A percentile compares a stretch with the other conserved stretches of the same genome.
phyloP scores from a whole-genome alignment of 2,888 invertebrate genomes.

The Choristoneura rosaceana region DNA sequence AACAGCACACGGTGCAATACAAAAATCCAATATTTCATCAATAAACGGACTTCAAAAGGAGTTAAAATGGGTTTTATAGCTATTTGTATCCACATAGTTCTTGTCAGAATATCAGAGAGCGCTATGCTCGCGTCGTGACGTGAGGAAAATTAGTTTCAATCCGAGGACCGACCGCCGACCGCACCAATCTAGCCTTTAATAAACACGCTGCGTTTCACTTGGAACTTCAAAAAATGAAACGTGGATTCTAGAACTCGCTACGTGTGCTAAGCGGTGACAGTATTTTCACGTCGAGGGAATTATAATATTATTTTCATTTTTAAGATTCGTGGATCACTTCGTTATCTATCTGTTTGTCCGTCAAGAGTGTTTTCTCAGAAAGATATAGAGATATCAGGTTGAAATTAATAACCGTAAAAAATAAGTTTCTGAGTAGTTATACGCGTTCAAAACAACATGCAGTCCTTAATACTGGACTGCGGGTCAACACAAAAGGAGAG shows the following conservation, averaged over 20 bases:
- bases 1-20: constrained; percentile 4
- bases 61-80: constrained; percentile 35
- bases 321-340: neutral
- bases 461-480: too few relatives aligned
- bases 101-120: constrained; percentile 58
- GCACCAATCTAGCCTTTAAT: constrained; percentile 59
- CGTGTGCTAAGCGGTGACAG: neutral
- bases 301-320: neutral
- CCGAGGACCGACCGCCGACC: constrained; percentile 66
- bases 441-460: too few relatives aligned
- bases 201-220: constrained; percentile 36
- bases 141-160: constrained; percentile 78
- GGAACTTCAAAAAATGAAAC: constrained; percentile 29
- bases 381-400: too few relatives aligned
- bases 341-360: too few relatives aligned
- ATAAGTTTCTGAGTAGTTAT: too few relatives aligned
- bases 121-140: constrained; percentile 64
- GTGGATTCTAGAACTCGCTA: neutral
- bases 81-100: constrained; percentile 54
- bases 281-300: neutral
- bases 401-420: too few relatives aligned
- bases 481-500: too few relatives aligned
- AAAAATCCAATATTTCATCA: constrained; percentile 39
- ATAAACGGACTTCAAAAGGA: constrained; percentile 38
- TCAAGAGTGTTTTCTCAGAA: too few relatives aligned